Evolutionary conservation across 2,888 invertebrate genomes (phyloP).

Genomic region (Drosophila limbata): DNA sequence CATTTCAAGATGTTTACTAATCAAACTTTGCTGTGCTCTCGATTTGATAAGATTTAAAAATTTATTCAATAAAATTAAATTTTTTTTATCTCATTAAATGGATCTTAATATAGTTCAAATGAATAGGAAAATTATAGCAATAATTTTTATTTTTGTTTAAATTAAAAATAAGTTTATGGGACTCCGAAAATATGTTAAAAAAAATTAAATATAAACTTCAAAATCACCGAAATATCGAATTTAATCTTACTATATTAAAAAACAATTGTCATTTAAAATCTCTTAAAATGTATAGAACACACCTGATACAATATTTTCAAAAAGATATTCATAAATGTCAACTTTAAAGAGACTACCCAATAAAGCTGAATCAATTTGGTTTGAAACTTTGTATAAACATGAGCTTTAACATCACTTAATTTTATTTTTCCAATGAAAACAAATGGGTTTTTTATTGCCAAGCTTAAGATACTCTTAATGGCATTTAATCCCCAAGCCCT

Average conservation of each 20-base stretch:
- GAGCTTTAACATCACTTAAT: slow-evolving; percentile 13
- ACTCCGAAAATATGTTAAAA: too few species aligned
- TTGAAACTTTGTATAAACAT: not conserved
- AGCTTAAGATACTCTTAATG: slow-evolving; percentile 6
- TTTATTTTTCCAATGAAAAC: slow-evolving; percentile 4
- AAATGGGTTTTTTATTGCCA: not conserved
- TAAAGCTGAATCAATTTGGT: not conserved
- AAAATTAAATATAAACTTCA: too few species aligned
- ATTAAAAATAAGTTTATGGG: too few species aligned
- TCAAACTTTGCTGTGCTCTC: slow-evolving; percentile 5
- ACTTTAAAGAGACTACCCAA: not conserved
- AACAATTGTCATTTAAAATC: too few species aligned
- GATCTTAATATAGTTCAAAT: not conserved
- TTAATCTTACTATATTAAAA: too few species aligned
- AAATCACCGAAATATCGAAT: too few species aligned
- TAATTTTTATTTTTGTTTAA: too few species aligned
- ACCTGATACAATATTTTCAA: too few species aligned
- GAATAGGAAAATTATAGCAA: too few species aligned
- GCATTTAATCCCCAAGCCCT: slow-evolving; percentile 30
- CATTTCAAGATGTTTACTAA: slow-evolving; percentile 28
- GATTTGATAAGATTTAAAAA: too few species aligned
- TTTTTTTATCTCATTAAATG: not conserved
- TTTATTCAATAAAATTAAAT: too few species aligned
- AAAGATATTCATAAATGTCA: not conserved
- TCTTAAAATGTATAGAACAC: too few species aligned